Percentiles rank a stretch among this genome's conserved stretches.
These are phyloP conservation scores for Alviniconcha marisindica DNA, from an alignment of 1,140 invertebrate genomes.

Conservation along the genomic window DNA sequence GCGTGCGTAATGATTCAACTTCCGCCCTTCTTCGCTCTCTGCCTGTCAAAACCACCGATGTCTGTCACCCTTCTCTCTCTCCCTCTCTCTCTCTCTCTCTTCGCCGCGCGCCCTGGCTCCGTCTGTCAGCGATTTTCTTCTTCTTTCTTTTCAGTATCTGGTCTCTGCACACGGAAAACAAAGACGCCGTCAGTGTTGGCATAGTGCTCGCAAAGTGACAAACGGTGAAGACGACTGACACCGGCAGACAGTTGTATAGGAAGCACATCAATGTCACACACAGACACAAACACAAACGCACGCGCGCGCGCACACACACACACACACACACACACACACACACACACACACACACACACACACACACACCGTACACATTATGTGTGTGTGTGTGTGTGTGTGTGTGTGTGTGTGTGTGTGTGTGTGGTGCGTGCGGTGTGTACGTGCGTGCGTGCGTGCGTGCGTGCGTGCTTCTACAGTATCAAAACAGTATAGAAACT, in stretches of 20 bases:
- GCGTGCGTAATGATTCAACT: constrained; percentile 12
- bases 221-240: too few species aligned
- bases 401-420: neutral
- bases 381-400: neutral
- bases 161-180: too few species aligned
- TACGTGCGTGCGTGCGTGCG: neutral
- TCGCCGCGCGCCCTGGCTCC: neutral
- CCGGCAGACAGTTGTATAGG: too few species aligned
- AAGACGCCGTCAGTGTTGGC: too few species aligned
- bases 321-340: constrained; percentile 10
- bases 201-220: too few species aligned
- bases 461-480: neutral
- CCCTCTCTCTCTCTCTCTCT: neutral
- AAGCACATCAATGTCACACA: too few species aligned
- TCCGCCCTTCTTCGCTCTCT: neutral
- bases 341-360: constrained; percentile 20
- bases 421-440: neutral
- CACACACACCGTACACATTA: too few species aligned
- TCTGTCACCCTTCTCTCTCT: neutral
- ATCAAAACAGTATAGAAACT: too few species aligned
- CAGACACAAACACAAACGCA: neutral
- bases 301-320: neutral
- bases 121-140: neutral
- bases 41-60: neutral
- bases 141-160: neutral